A percentile compares a stretch with the other conserved stretches of the same genome.
phyloP scores from a whole-genome alignment of 2,113 vertebrate genomes.

The Oxyruncus cristatus region DNA sequence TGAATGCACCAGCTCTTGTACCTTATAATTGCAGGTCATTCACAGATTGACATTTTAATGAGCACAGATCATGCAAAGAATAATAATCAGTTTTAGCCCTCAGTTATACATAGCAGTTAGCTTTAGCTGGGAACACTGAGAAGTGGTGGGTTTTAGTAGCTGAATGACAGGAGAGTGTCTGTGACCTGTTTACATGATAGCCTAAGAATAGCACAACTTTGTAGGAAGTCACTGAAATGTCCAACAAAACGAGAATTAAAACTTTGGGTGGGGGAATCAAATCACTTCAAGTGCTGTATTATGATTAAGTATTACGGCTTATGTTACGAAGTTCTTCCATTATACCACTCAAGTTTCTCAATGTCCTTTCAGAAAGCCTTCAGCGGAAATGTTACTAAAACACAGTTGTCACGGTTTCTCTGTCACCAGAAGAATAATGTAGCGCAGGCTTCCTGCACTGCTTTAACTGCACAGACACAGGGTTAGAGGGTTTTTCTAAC shows the following conservation, averaged over 20 bases:
- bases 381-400: slow-evolving; percentile 40
- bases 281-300: neutral
- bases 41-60: neutral
- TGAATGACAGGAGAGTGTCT: slow-evolving; percentile 10
- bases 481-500: neutral
- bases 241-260: slow-evolving; percentile 36
- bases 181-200: neutral
- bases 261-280: neutral
- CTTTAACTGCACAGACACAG: neutral
- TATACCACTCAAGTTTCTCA: neutral
- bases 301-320: neutral
- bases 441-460: slow-evolving; percentile 47
- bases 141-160: neutral
- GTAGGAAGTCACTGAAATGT: slow-evolving; percentile 27
- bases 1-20: neutral
- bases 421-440: neutral
- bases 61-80: neutral
- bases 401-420: neutral
- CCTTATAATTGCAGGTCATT: neutral
- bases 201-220: slow-evolving; percentile 35
- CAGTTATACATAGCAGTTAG: neutral
- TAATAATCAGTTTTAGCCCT: neutral
- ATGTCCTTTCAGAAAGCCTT: neutral
- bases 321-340: neutral
- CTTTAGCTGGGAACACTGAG: neutral